phyloP scores from a whole-genome alignment of 2,888 invertebrate genomes.

The Gryllus longicercus region DNA sequence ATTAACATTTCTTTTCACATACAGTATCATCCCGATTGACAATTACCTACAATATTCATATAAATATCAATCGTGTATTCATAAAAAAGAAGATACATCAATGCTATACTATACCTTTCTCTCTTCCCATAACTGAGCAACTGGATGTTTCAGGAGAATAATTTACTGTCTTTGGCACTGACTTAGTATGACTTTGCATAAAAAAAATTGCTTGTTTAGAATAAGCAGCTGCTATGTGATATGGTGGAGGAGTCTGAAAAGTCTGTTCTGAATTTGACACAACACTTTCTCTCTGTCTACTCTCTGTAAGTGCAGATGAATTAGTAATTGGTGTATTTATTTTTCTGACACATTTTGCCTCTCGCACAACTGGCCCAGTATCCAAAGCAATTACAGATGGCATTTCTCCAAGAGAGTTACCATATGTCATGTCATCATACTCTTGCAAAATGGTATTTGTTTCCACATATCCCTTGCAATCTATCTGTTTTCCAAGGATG shows the following conservation, averaged over 20 bases:
- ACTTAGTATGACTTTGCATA: conserved; percentile 41
- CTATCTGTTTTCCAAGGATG: neutral
- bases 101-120: no score
- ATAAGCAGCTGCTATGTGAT: conserved; percentile 78
- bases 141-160: neutral
- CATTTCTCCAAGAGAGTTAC: neutral
- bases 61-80: no score
- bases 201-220: conserved; percentile 74
- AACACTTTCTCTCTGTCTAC: conserved; percentile 2
- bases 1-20: no score
- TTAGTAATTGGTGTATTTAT: conserved; percentile 11
- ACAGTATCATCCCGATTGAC: no score
- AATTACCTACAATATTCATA: no score
- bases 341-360: conserved; percentile 46
- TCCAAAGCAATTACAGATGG: conserved; percentile 44
- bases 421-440: neutral
- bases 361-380: conserved; percentile 46
- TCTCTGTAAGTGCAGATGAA: neutral
- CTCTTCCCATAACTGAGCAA: no score
- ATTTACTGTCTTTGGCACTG: neutral
- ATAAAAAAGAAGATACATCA: no score
- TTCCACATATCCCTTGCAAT: neutral
- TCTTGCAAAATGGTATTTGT: neutral
- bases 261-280: conserved; percentile 21
- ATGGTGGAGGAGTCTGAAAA: conserved; percentile 63